These are phyloP conservation scores for Crypturellus undulatus DNA, from an alignment of 2,113 vertebrate genomes.

Conservation along the genomic window DNA sequence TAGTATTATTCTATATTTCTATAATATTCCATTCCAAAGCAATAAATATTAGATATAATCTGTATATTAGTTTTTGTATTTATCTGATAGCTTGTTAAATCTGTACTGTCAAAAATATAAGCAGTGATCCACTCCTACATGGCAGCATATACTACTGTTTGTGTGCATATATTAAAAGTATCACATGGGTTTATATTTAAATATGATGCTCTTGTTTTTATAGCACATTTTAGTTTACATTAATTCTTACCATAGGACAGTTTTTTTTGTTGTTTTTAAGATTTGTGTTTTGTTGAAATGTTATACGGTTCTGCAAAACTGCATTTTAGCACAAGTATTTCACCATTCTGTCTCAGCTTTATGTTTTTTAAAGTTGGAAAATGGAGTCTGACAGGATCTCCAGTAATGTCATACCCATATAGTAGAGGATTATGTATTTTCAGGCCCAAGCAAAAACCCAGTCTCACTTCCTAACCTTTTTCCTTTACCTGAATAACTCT, in stretches of 20 bases:
- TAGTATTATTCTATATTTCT: conserved; percentile 26
- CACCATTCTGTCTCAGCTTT: neutral
- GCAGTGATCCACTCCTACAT: conserved; percentile 46
- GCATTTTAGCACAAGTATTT: conserved; percentile 1
- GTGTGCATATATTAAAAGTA: conserved; percentile 15
- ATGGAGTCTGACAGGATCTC: neutral
- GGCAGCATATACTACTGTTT: neutral
- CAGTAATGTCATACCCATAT: neutral
- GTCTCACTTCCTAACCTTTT: neutral
- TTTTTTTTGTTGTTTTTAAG: neutral
- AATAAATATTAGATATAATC: conserved; percentile 75
- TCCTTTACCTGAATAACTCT: neutral
- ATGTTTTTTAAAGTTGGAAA: conserved; percentile 2
- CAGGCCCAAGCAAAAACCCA: neutral
- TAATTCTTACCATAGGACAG: neutral
- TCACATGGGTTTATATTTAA: conserved; percentile 25
- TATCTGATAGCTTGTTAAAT: conserved; percentile 62
- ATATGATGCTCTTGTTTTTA: neutral
- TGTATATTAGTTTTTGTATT: conserved; percentile 63
- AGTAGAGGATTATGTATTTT: neutral
- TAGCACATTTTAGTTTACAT: conserved; percentile 10
- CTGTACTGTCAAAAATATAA: conserved; percentile 61
- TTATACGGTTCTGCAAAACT: neutral
- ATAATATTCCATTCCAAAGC: conserved; percentile 40
- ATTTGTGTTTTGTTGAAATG: neutral